Evolutionary conservation across 2,888 invertebrate genomes (phyloP).

Genomic region (Lasioglossum figueresi): DNA sequence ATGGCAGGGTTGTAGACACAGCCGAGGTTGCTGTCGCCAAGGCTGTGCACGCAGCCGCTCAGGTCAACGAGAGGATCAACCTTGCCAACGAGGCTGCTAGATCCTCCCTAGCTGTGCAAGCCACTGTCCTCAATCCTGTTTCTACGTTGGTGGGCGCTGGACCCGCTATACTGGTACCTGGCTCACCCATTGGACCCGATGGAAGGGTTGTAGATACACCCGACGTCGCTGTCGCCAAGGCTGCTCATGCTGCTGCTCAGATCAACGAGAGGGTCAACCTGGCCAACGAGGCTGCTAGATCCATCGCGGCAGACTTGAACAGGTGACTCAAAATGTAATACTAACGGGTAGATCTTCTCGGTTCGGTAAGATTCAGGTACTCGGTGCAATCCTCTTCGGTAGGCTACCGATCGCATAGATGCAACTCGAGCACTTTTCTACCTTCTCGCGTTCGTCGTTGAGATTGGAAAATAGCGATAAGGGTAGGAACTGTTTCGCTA

Average conservation of each 20-base stretch:
- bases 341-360: background rate
- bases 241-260: slow-evolving; percentile 77
- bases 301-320: slow-evolving; percentile 47
- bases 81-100: slow-evolving; percentile 72
- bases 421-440: no score
- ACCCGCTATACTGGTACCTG: slow-evolving; percentile 38
- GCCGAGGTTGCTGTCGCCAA: slow-evolving; percentile 76
- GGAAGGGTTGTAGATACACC: slow-evolving; percentile 77
- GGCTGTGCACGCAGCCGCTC: slow-evolving; percentile 77
- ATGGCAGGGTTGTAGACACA: slow-evolving; percentile 77
- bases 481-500: no score
- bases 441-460: no score
- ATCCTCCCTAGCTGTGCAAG: slow-evolving; percentile 14
- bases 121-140: background rate
- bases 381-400: no score
- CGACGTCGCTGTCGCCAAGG: slow-evolving; percentile 76
- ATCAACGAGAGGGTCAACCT: slow-evolving; percentile 74
- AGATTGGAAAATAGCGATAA: no score
- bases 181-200: slow-evolving; percentile 72
- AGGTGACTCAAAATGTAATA: slow-evolving; percentile 11
- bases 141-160: slow-evolving; percentile 6
- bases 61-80: slow-evolving; percentile 75
- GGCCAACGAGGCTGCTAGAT: slow-evolving; percentile 72
- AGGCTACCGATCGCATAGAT: no score
- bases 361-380: no score